Evolutionary conservation across 2,888 invertebrate genomes (phyloP).

Genomic region (Trichogramma evanescens): DNA sequence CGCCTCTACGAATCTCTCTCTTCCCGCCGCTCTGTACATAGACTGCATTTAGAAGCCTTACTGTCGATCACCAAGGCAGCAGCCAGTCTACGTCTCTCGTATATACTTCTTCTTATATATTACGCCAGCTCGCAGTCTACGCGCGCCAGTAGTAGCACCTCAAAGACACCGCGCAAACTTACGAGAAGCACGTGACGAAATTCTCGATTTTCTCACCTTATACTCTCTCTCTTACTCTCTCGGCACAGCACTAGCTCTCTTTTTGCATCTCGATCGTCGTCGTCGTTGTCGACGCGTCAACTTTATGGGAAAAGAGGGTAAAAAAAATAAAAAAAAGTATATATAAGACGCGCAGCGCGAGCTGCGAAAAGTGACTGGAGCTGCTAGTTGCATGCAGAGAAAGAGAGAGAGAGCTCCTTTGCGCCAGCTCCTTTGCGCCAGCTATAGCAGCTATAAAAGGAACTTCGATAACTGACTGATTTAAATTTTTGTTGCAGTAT

Average conservation of each 20-base stretch:
- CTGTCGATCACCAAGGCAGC: neutral
- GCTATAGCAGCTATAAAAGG: neutral
- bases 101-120: conserved; percentile 7
- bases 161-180: conserved; percentile 38
- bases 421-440: neutral
- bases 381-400: neutral
- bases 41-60: too few relatives aligned
- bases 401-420: neutral
- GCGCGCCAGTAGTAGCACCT: conserved; percentile 32
- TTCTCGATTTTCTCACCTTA: conserved; percentile 28
- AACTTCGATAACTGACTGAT: conserved; percentile 17
- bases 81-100: too few relatives aligned
- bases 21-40: neutral
- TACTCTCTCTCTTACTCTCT: conserved; percentile 15
- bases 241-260: conserved; percentile 6
- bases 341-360: too few relatives aligned
- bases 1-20: neutral
- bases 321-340: conserved; percentile 8
- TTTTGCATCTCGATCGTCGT: neutral
- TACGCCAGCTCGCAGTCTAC: conserved; percentile 9
- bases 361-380: too few relatives aligned
- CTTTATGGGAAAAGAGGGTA: conserved; percentile 4
- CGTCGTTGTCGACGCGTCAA: neutral
- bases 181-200: conserved; percentile 43
- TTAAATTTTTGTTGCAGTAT: conserved; percentile 6